Evolutionary conservation across 2,797 vertebrate genomes (phyloP).

Genomic region (Cryptoprocta ferox): DNA sequence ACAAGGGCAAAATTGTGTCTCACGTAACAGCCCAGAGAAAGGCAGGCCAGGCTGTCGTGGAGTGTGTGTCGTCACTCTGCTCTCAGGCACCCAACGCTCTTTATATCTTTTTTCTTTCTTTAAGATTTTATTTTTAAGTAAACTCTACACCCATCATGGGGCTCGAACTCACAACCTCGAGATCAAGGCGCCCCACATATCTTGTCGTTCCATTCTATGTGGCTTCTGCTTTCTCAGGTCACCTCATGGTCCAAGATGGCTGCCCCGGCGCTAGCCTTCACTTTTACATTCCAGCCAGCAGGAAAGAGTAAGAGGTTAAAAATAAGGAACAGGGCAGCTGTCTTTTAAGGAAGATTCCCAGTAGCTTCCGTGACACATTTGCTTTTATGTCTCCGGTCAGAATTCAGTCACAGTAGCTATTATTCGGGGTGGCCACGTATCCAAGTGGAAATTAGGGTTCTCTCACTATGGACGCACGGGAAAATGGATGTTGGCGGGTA

Average conservation of each 20-base stretch:
- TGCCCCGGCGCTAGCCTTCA: background rate
- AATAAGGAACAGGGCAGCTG: background rate
- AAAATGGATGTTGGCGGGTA: background rate
- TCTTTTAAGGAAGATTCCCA: slow-evolving; percentile 22
- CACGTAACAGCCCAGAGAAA: background rate
- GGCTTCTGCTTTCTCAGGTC: background rate
- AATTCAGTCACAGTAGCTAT: slow-evolving; percentile 20
- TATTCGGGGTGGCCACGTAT: background rate
- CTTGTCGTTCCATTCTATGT: background rate
- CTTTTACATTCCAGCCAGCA: background rate
- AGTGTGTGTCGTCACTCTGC: background rate
- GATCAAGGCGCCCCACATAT: background rate
- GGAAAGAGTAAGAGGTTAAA: background rate
- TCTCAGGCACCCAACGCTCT: background rate
- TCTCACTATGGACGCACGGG: background rate
- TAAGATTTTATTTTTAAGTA: background rate
- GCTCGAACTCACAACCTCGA: background rate
- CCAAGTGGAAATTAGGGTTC: background rate
- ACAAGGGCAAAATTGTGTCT: background rate
- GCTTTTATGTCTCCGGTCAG: background rate
- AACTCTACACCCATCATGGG: background rate
- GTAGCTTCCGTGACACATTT: background rate
- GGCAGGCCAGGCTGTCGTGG: background rate
- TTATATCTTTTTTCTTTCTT: background rate
- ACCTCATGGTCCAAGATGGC: background rate